Conservation (phyloP, 2,113 vertebrate species). For the Lontra canadensis region DNA sequence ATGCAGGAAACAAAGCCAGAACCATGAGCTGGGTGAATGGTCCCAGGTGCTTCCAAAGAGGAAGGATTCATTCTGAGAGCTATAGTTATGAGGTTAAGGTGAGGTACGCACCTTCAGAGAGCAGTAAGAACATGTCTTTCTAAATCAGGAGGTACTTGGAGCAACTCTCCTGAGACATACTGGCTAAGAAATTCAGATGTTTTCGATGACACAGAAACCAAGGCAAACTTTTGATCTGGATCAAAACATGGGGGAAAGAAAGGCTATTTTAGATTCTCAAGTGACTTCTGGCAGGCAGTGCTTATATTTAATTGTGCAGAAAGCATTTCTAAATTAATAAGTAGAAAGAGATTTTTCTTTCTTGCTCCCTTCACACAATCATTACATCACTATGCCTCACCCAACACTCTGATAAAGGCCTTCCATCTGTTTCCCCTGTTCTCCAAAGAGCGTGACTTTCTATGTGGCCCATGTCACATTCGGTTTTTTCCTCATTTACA, state of each 20-base stretch:
- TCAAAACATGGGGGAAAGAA: neutral
- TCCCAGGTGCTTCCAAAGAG: neutral
- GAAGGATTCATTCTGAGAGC: neutral
- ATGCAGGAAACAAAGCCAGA: neutral
- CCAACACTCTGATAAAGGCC: neutral
- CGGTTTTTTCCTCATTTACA: neutral
- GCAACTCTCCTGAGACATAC: neutral
- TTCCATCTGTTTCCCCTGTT: neutral
- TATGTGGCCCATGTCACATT: neutral
- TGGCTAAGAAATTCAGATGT: neutral
- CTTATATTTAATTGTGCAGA: neutral
- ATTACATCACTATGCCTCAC: neutral
- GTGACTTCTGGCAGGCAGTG: neutral
- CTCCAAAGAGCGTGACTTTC: neutral
- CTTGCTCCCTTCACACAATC: neutral
- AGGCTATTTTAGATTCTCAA: neutral
- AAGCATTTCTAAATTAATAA: slow-evolving; percentile 55
- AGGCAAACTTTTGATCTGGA: neutral
- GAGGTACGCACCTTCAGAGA: accelerated
- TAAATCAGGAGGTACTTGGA: accelerated
- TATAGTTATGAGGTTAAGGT: neutral
- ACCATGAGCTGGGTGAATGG: neutral
- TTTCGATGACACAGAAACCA: neutral
- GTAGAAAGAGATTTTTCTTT: neutral
- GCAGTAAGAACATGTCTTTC: accelerated